Conservation (phyloP, 2,113 vertebrate genomes). For the Peucedramus taeniatus region DNA sequence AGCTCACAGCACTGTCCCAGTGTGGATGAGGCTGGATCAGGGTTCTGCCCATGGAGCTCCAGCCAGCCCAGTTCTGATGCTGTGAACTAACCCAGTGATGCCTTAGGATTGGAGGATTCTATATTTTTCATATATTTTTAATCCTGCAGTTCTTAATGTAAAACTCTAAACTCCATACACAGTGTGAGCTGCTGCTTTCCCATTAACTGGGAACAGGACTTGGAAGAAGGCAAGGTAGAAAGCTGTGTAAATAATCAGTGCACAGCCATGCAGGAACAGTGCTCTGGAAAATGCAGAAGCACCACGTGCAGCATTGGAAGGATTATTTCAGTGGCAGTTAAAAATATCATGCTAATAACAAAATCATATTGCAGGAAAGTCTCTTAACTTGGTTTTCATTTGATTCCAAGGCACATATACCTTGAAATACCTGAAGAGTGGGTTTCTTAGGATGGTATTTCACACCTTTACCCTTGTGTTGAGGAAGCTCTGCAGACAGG, state of each 20-base stretch:
- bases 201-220: neutral
- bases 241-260: neutral
- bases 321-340: neutral
- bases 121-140: neutral
- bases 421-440: neutral
- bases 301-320: accelerated
- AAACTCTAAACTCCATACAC: neutral
- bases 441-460: accelerated
- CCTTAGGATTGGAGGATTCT: neutral
- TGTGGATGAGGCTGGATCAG: neutral
- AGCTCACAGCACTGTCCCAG: neutral
- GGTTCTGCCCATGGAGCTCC: neutral
- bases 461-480: neutral
- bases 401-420: neutral
- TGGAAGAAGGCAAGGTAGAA: neutral
- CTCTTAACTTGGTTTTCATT: neutral
- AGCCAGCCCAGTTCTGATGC: neutral
- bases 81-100: neutral
- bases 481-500: neutral
- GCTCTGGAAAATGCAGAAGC: neutral
- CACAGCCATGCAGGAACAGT: neutral
- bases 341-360: neutral
- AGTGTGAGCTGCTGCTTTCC: neutral
- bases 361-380: neutral
- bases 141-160: neutral